A percentile compares a stretch with the other conserved stretches of the same genome.
These are phyloP conservation scores for Tinea trinotella DNA, from an alignment of 2,888 invertebrate species.

Conservation along the genomic window DNA sequence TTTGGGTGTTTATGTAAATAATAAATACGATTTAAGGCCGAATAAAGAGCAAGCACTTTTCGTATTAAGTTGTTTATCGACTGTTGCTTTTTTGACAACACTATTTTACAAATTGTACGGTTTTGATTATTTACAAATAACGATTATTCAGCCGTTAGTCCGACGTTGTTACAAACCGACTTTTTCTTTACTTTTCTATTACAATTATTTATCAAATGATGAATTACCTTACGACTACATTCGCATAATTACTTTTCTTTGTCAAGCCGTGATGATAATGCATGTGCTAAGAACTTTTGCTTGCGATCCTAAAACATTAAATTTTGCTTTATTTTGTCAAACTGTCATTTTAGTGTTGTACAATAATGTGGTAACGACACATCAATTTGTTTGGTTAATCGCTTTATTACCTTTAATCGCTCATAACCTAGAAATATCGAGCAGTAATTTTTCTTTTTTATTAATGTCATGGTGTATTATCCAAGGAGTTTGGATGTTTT, in stretches of 20 bases:
- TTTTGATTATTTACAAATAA: slow-evolving; percentile 89
- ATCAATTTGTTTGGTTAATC: slow-evolving; percentile 97
- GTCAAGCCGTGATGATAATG: not conserved
- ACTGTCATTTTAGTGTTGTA: slow-evolving; percentile 92
- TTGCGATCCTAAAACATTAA: slow-evolving; percentile 76
- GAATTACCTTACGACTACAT: slow-evolving; percentile 57
- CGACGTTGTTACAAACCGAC: slow-evolving; percentile 94
- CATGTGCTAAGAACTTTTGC: slow-evolving; percentile 56
- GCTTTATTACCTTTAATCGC: slow-evolving; percentile 87
- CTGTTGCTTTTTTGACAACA: slow-evolving; percentile 73
- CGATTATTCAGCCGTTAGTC: slow-evolving; percentile 91
- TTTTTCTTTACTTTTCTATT: slow-evolving; percentile 95
- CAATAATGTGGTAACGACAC: slow-evolving; percentile 97
- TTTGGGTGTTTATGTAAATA: slow-evolving; percentile 45
- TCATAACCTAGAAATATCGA: slow-evolving; percentile 68
- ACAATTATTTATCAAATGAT: slow-evolving; percentile 85
- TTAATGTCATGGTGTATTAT: slow-evolving; percentile 72
- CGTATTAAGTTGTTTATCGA: slow-evolving; percentile 73
- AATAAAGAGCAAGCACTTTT: slow-evolving; percentile 77
- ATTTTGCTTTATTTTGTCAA: slow-evolving; percentile 86
- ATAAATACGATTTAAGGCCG: slow-evolving; percentile 67
- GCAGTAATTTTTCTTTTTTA: not conserved
- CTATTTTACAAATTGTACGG: slow-evolving; percentile 85
- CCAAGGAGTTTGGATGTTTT: slow-evolving; percentile 90
- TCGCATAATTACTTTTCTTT: not conserved